phyloP scores from a whole-genome alignment of 2,113 vertebrate genomes.

The Leptocoma aspasia region DNA sequence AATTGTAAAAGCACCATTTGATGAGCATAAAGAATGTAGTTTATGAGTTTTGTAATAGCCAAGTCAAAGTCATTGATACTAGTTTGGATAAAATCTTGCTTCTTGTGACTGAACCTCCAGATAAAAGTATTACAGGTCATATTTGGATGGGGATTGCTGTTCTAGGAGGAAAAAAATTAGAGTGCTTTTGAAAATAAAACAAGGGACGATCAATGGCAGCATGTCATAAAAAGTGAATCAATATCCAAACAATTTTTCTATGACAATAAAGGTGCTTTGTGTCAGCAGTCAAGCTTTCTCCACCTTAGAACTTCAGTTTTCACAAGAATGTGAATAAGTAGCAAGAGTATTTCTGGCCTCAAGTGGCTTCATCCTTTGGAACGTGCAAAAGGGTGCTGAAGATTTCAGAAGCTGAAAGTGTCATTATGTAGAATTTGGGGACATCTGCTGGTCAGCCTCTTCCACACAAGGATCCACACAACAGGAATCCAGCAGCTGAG shows the following conservation, averaged over 20 bases:
- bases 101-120: neutral
- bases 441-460: slow-evolving; percentile 24
- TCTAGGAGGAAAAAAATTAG: neutral
- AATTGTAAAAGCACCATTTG: neutral
- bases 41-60: neutral
- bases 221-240: neutral
- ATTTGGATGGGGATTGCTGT: neutral
- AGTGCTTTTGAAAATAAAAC: neutral
- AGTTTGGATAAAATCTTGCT: neutral
- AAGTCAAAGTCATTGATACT: neutral
- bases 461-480: neutral
- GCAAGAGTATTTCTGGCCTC: neutral
- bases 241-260: neutral
- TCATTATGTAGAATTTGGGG: neutral
- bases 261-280: neutral
- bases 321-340: neutral
- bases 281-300: neutral
- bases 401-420: neutral
- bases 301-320: neutral
- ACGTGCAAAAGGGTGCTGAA: fast-evolving
- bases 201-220: neutral
- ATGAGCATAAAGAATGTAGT: neutral
- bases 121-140: neutral
- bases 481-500: no score
- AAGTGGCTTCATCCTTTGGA: neutral